Base-by-base conservation (phyloP, 2,113 vertebrate genomes). In the Echinops telfairi region DNA sequence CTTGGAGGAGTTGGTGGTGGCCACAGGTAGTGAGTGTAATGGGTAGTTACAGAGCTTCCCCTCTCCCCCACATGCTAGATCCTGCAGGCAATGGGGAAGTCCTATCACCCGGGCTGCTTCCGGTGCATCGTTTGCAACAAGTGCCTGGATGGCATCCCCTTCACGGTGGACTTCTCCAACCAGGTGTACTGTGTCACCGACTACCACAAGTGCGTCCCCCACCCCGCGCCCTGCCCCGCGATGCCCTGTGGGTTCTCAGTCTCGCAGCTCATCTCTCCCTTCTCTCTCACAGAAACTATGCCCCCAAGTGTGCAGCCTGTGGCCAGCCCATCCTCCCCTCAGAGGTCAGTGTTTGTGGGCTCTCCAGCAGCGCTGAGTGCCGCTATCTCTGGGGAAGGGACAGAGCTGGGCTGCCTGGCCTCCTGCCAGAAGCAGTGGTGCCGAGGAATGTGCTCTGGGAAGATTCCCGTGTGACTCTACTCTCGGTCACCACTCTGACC, bases 151-250 rank as follows among this genome's bases (percentile, higher is more conserved):
- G 99, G 99, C 14, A 98, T 99, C 15, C 98, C 98, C 20, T 99
- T 99, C 97, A 99, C 99, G 0, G 99, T 99, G 95, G 99, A 99
- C 98, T 98, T 99, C 86, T 98, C 98, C 97, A 98, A 99, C 98
- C 98, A 98, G 92, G 98, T 99, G 97, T 99, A 99, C 98, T 99
- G 99, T n/a, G 99, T 99, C 20, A 97, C 98, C 0, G 99, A 99
- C 97, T 99, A 99, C 97, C 98, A 99, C 98, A 99, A 98, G 99
- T 97, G 90, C 96, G 96, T 97, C 58, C 47, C 47, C 5, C 10
- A 47, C 5, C 43, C 43, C 1, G 0, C 4, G 19, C 38, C 19
- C 3, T 1, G 38, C 60, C 47, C 47, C 47, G 47, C 3, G 60
- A 1, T 11, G 0, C 2, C 1, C 43, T 60, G 40, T 57, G 60